phyloP scores from a whole-genome alignment of 2,113 vertebrate species.

The Paracanthobrama guichenoti region DNA sequence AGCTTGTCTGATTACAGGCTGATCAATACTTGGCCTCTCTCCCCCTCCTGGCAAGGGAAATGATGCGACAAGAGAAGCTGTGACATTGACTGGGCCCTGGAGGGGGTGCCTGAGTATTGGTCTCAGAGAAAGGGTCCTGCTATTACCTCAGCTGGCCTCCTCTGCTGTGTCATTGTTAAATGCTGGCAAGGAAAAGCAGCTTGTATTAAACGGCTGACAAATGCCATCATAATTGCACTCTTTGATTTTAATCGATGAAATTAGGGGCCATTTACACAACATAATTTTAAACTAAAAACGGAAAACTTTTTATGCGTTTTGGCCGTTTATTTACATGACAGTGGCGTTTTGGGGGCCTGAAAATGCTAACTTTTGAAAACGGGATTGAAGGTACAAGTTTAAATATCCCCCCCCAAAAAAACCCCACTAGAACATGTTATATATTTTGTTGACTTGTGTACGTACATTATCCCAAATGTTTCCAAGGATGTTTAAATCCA shows the following conservation, averaged over 20 bases:
- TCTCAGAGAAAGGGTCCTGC: conserved; percentile 70
- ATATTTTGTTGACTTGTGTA: no score
- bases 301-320: no score
- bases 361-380: no score
- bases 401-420: no score
- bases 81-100: conserved; percentile 74
- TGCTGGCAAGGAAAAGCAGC: conserved; percentile 67
- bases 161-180: conserved; percentile 68
- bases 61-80: conserved; percentile 70
- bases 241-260: conserved; percentile 66
- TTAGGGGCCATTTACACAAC: conserved; percentile 44
- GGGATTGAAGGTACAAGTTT: no score
- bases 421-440: no score
- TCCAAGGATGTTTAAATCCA: no score
- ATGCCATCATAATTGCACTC: conserved; percentile 68
- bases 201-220: conserved; percentile 68
- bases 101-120: conserved; percentile 69
- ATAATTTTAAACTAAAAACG: no score
- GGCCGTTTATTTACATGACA: no score
- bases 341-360: no score
- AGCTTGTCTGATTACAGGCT: conserved; percentile 73
- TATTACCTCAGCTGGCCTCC: conserved; percentile 66
- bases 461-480: no score
- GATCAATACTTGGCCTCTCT: conserved; percentile 73
- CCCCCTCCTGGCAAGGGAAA: conserved; percentile 71